Evolutionary conservation across 2,113 vertebrate species (phyloP).

Genomic region (Mustela nigripes): DNA sequence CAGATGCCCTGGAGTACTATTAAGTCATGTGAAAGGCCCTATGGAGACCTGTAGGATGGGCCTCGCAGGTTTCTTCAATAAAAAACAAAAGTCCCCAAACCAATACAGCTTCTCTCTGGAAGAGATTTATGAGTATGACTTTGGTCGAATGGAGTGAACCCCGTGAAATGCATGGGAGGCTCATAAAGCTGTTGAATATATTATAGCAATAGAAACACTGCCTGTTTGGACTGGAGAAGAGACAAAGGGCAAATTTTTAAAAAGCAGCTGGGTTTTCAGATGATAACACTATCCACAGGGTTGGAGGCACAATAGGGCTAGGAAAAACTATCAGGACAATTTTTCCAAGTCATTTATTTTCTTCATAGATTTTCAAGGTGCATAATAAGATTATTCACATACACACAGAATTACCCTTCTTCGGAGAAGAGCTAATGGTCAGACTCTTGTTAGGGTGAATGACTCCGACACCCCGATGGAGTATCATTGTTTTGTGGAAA

Average conservation of each 20-base stretch:
- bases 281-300: not conserved
- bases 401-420: not conserved
- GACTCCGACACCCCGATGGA: too few species aligned
- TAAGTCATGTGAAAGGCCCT: not conserved
- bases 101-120: not conserved
- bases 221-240: not conserved
- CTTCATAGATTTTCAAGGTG: not conserved
- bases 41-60: not conserved
- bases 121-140: not conserved
- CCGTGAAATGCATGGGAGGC: not conserved
- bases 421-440: not conserved
- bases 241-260: not conserved
- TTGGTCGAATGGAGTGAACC: not conserved
- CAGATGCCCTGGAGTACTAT: not conserved
- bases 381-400: not conserved
- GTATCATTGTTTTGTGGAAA: not conserved
- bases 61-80: not conserved
- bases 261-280: not conserved
- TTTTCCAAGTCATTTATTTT: constrained; percentile 31
- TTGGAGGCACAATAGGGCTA: not conserved
- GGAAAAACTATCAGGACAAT: not conserved
- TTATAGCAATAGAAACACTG: not conserved
- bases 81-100: not conserved
- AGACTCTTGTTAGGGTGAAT: not conserved
- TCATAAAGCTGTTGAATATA: not conserved